phyloP scores from a whole-genome alignment of 2,113 vertebrate species.

The Tyrannus savana region DNA sequence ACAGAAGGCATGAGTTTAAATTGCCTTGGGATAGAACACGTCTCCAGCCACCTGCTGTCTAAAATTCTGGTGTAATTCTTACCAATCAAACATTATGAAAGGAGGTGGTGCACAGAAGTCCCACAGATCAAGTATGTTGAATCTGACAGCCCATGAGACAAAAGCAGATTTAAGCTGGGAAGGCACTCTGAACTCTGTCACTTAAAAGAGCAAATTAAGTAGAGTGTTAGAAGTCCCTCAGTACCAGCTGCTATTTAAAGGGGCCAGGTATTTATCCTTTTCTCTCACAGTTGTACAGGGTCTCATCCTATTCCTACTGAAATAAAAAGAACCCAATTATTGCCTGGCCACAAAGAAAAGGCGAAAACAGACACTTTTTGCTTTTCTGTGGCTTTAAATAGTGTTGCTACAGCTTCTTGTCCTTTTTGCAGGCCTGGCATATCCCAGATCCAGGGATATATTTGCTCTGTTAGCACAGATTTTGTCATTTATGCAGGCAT shows the following conservation, averaged over 20 bases:
- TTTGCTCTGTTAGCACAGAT: background rate
- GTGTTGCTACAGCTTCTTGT: background rate
- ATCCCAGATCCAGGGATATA: background rate
- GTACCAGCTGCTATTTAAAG: background rate
- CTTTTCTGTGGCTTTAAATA: background rate
- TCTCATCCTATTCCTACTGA: background rate
- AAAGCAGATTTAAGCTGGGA: background rate
- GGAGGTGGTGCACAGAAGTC: background rate
- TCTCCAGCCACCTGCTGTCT: background rate
- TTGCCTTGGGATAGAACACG: background rate
- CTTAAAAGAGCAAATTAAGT: background rate
- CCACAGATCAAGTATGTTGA: background rate
- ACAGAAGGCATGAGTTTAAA: background rate
- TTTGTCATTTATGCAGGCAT: background rate
- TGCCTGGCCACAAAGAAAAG: background rate
- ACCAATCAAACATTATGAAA: background rate
- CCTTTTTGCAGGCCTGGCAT: background rate
- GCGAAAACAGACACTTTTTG: background rate
- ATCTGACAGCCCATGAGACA: background rate
- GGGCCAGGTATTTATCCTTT: background rate
- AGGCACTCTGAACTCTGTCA: background rate
- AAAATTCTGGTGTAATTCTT: background rate
- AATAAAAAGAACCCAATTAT: background rate
- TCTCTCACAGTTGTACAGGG: fast-evolving
- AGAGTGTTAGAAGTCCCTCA: background rate